Base-by-base conservation (phyloP, 2,797 vertebrate species). In the Leptoclinus maculatus region DNA sequence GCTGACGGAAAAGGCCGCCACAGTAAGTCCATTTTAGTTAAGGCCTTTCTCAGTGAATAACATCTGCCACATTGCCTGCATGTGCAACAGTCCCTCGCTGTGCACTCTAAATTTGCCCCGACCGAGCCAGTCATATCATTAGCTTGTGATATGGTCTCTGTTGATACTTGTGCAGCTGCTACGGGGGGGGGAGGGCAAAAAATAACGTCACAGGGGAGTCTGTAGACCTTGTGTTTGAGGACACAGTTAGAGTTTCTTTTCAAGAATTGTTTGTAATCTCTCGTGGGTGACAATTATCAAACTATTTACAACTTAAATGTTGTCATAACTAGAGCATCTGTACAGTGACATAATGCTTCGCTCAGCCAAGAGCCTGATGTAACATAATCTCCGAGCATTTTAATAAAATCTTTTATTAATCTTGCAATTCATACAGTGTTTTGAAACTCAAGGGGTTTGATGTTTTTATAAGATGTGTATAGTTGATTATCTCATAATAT, bases 81-180 rank as follows among this genome's bases (percentile, higher is more conserved):
- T 80, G 45, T 19, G 58, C 76, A 70, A 70, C 62, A 43, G 23
- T 74, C 66, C 64, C 80, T 86, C 11, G 51, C 71, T 72, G 82
- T 73, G 69, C 74, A 39, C 79, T 78, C 68, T 63, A 49, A 71
- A 76, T 84, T 54, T 67, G 43, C 74, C 74, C 60, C 47, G 39
- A 49, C 69, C 66, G 66, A 65, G 71, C 70, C 67, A 62, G 60
- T 77, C 74, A 69, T 53, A 83, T 77, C 80, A 80, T 79, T 66
- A 71, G 71, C 72, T 67, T 79, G 74, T 68, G 67, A 53, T 79
- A 41, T n/a, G 38, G 75, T 76, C 72, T 86, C 71, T 73, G 81
- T 62, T 83, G 71, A 80, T 79, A 32, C 23, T 43, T 43, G n/a
- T 80, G 69, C 80, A 75, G 69, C 72, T 79, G 70, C n/a, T n/a